Percentiles rank a stretch among this genome's conserved stretches.
Conservation (phyloP, 2,888 invertebrate species). For the Drosophila borborema region DNA sequence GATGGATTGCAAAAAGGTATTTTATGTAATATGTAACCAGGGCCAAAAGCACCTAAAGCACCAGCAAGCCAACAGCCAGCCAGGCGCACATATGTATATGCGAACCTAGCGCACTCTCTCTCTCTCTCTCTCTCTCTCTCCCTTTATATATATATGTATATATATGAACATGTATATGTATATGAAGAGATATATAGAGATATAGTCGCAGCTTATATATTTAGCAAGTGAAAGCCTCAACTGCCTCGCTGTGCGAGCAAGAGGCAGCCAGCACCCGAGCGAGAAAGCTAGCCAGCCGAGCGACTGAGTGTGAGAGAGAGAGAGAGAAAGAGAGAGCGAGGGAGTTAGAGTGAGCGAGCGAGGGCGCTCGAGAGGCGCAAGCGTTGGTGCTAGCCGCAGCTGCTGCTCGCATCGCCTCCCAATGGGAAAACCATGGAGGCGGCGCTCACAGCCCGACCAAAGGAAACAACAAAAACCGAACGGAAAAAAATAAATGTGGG, state of each 20-base stretch:
- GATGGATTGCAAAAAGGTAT: slow-evolving; percentile 81
- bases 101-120: slow-evolving; percentile 11
- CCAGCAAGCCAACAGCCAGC: slow-evolving; percentile 2
- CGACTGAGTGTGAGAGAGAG: slow-evolving; percentile 10
- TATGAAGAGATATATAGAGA: not conserved
- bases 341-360: slow-evolving; percentile 17
- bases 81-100: slow-evolving; percentile 43
- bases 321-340: slow-evolving; percentile 3
- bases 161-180: not conserved
- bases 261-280: slow-evolving; percentile 7
- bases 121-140: no score
- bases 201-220: slow-evolving; percentile 26
- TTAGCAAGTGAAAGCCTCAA: slow-evolving; percentile 14
- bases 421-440: slow-evolving; percentile 66
- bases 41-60: slow-evolving; percentile 28
- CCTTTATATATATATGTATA: not conserved
- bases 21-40: slow-evolving; percentile 70
- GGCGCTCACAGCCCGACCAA: slow-evolving; percentile 36
- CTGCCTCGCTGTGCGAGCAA: slow-evolving; percentile 10
- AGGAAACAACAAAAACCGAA: not conserved
- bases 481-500: slow-evolving; percentile 61
- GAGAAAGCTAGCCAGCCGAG: slow-evolving; percentile 8
- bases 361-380: slow-evolving; percentile 68
- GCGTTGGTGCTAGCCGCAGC: slow-evolving; percentile 61
- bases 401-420: slow-evolving; percentile 58